A percentile compares a stretch with the other conserved stretches of the same genome.
Conservation (phyloP, 92 coral and sea anemone genomes). For the Epizoanthus fatuus region DNA sequence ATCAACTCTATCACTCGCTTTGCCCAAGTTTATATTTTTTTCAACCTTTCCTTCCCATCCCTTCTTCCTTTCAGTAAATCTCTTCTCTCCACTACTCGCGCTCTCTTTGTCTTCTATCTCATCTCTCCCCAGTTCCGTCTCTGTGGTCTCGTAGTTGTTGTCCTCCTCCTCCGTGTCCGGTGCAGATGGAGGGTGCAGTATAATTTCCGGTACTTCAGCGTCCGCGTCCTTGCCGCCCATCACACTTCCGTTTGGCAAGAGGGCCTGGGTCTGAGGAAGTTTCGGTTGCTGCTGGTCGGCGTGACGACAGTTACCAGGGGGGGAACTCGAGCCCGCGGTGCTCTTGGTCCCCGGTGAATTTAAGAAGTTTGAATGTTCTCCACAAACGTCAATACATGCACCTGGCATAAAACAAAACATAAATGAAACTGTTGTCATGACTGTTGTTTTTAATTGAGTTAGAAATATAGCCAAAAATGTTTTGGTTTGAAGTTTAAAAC, state of each 20-base stretch:
- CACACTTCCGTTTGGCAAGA: constrained; percentile 17
- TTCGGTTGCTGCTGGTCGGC: background rate
- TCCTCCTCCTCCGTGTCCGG: constrained; percentile 87
- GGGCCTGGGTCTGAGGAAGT: background rate
- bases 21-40: background rate
- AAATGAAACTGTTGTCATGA: no score
- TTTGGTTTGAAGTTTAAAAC: no score
- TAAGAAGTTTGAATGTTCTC: constrained; percentile 14
- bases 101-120: background rate
- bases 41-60: background rate
- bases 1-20: background rate
- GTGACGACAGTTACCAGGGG: background rate
- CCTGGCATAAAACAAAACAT: background rate
- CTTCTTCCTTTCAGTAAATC: background rate
- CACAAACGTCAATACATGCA: constrained; percentile 38
- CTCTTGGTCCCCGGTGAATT: constrained; percentile 19
- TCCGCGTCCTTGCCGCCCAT: constrained; percentile 1
- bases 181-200: constrained; percentile 88
- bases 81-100: background rate
- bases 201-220: constrained; percentile 70
- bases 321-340: background rate
- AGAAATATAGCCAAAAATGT: no score
- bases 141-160: constrained; percentile 70
- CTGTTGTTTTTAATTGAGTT: no score
- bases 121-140: constrained; percentile 65